Evolutionary conservation across 2,113 vertebrate genomes (phyloP).

Genomic region (Platichthys stellatus): DNA sequence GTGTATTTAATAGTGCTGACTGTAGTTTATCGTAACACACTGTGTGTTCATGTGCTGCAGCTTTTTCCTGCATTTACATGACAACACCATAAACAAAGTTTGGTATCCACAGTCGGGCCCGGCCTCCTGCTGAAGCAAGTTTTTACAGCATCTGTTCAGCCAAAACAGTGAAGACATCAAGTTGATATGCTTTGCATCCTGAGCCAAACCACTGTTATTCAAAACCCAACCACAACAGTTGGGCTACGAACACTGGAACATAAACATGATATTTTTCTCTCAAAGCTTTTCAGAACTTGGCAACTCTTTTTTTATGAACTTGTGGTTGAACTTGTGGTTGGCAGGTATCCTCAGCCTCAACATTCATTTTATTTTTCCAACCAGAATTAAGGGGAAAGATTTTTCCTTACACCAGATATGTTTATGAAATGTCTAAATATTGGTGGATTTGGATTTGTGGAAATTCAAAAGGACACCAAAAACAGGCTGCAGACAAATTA

Average conservation of each 20-base stretch:
- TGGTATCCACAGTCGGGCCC: conserved; percentile 35
- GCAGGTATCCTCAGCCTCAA: conserved; percentile 49
- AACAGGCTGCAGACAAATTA: neutral
- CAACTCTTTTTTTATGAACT: conserved; percentile 6
- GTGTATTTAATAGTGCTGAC: neutral
- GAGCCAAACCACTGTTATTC: conserved; percentile 73
- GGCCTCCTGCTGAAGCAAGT: conserved; percentile 32
- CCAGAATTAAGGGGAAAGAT: conserved; percentile 14
- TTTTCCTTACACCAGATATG: conserved; percentile 7
- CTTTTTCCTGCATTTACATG: conserved; percentile 40
- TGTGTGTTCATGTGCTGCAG: neutral
- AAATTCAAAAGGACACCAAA: neutral
- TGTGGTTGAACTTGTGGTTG: conserved; percentile 45
- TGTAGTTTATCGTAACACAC: conserved; percentile 2
- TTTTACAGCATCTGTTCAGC: conserved; percentile 62
- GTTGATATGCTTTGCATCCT: conserved; percentile 46
- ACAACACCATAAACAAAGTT: conserved; percentile 53
- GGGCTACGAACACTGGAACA: conserved; percentile 62
- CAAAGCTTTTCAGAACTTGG: conserved; percentile 54
- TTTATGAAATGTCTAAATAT: conserved; percentile 12
- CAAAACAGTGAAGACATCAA: conserved; percentile 50
- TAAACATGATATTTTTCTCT: conserved; percentile 63
- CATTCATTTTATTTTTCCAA: conserved; percentile 28
- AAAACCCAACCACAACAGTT: conserved; percentile 66
- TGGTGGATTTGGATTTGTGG: neutral